These are phyloP conservation scores for Coccyzus lansbergi DNA, from an alignment of 2,797 vertebrate species.

Conservation along the genomic window DNA sequence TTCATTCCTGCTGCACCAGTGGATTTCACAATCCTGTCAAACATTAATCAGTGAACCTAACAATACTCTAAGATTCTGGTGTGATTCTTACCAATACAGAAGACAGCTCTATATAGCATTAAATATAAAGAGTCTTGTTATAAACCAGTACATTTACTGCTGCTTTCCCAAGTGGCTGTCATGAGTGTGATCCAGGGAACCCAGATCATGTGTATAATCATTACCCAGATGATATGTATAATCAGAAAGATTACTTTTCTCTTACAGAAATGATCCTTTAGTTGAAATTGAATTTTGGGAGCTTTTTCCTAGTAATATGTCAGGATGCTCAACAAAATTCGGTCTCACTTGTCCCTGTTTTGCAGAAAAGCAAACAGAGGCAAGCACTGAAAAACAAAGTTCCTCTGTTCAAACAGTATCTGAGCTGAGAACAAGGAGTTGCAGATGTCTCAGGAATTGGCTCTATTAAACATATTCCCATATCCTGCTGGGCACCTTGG, in stretches of 20 bases:
- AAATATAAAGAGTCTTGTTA: background rate
- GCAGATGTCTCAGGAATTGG: background rate
- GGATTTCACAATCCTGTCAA: constrained; percentile 51
- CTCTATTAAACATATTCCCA: background rate
- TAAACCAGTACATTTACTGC: background rate
- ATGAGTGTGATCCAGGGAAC: background rate
- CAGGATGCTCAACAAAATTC: background rate
- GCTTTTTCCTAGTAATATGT: background rate
- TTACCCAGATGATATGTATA: background rate
- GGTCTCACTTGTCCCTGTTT: background rate
- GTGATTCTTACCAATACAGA: background rate
- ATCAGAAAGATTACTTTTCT: background rate
- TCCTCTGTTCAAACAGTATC: background rate
- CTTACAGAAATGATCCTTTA: background rate
- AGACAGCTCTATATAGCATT: background rate
- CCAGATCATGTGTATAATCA: background rate
- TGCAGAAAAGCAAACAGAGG: background rate
- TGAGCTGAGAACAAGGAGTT: background rate
- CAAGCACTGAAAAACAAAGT: background rate
- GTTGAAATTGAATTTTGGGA: background rate
- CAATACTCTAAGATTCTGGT: background rate
- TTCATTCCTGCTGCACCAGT: background rate
- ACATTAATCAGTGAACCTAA: constrained; percentile 25
- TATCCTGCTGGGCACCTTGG: background rate
- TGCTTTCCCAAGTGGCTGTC: background rate